Evolutionary conservation across 1,140 invertebrate species (phyloP).

Genomic region (Aporrectodea caliginosa): DNA sequence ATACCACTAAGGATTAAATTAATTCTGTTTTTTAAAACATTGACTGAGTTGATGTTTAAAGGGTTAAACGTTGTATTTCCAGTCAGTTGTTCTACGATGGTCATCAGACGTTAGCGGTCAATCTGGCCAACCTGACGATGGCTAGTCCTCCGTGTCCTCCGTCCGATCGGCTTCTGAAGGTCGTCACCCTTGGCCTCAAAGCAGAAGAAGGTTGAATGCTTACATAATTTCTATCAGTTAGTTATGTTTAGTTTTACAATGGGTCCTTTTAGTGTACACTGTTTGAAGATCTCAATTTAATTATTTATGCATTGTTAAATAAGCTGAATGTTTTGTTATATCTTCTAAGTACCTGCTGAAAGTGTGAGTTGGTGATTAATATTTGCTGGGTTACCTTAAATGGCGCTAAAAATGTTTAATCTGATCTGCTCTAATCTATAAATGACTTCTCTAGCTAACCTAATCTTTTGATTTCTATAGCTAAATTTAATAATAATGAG

Average conservation of each 20-base stretch:
- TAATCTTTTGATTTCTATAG: too few species aligned
- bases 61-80: constrained; percentile 40
- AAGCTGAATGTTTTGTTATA: neutral
- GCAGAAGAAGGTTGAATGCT: constrained; percentile 67
- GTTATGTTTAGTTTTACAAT: too few species aligned
- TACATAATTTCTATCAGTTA: neutral
- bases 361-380: too few species aligned
- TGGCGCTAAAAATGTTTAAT: too few species aligned
- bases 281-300: too few species aligned
- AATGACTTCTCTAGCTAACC: too few species aligned
- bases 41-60: neutral
- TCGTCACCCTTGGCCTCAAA: constrained; percentile 80
- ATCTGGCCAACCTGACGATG: constrained; percentile 73
- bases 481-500: too few species aligned
- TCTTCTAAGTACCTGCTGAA: too few species aligned
- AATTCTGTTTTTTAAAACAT: neutral
- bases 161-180: constrained; percentile 81
- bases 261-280: too few species aligned
- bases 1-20: neutral
- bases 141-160: constrained; percentile 89
- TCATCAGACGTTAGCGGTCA: constrained; percentile 80
- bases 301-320: neutral
- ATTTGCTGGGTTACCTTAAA: too few species aligned
- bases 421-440: too few species aligned
- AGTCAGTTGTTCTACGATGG: constrained; percentile 78